Base-by-base conservation (phyloP, 1,140 invertebrate genomes). In the Rhizoglyphus robini region DNA sequence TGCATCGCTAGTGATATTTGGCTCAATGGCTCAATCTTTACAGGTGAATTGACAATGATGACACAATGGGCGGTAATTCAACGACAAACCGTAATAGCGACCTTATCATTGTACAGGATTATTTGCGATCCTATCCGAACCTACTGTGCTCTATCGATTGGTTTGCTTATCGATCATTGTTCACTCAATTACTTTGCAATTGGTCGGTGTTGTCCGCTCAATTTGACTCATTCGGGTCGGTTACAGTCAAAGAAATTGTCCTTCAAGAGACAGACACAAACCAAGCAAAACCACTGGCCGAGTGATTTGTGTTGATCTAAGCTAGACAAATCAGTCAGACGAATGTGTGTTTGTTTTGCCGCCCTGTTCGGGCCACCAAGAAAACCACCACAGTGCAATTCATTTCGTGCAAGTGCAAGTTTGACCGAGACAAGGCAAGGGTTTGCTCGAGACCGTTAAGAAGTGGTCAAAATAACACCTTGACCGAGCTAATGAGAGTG, bases 381-480 rank as follows among this genome's bases (percentile, higher is more conserved):
- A 18, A 41, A 41, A 41, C 8, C 8, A 8, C 23, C 15, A 25
- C 8, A 54, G 51, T 54, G 51, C 36, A 18, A 18, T 41, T 41
- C 36, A 18, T 41, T 41, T 41, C 8, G 36, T 41, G 8, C 8
- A 41, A 41, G 36, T 41, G 36, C 15, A 46, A 46, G 41, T 11
- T 41, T 41, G 36, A 41, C 18, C 36, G 8, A 46, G 23, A 8
- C 15, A 20, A 54, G 31, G 31, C 23, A 54, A 54, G 51, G 51
- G 51, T 54, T 54, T 32, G 8, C 41, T 46, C 15, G 41, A 46
- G 41, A 54, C 51, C 51, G 51, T 54, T 54, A 54, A 11, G 51
- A 20, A 32, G 8, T 8, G 31, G 8, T 27, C 8, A 25, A 54
- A 54, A 54, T 54, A 32, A 23, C 51, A 54, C 51, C 51, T 54